Evolutionary conservation across 2,113 vertebrate genomes (phyloP).

Genomic region (Mesembrinibis cayennensis): DNA sequence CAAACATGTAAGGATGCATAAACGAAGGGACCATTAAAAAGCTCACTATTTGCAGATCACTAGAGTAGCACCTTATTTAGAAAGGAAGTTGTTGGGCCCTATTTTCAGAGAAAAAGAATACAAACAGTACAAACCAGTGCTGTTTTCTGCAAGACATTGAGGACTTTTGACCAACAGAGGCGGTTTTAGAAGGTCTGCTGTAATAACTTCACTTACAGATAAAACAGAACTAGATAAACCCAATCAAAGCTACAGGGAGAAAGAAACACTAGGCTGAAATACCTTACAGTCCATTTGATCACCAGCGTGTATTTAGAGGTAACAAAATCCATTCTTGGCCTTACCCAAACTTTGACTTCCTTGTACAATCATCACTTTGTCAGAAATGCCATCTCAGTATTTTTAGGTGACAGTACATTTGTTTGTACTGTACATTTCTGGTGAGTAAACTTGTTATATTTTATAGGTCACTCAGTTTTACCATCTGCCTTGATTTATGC

Average conservation of each 20-base stretch:
- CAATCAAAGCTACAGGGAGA: accelerated
- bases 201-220: not conserved
- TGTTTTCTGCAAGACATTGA: not conserved
- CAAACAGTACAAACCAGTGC: not conserved
- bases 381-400: not conserved
- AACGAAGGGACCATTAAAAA: not conserved
- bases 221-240: not conserved
- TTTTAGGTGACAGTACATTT: conserved; percentile 29
- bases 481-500: conserved; percentile 47
- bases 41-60: not conserved
- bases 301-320: not conserved
- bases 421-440: not conserved
- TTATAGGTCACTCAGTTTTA: conserved; percentile 39
- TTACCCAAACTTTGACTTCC: not conserved
- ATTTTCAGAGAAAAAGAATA: not conserved
- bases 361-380: not conserved
- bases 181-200: not conserved
- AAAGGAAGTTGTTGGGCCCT: not conserved
- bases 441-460: not conserved
- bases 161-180: not conserved
- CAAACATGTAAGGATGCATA: accelerated
- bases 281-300: not conserved
- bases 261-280: not conserved
- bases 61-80: accelerated
- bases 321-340: not conserved